Conservation (phyloP, 2,797 vertebrate species). For the Xenopus petersii region DNA sequence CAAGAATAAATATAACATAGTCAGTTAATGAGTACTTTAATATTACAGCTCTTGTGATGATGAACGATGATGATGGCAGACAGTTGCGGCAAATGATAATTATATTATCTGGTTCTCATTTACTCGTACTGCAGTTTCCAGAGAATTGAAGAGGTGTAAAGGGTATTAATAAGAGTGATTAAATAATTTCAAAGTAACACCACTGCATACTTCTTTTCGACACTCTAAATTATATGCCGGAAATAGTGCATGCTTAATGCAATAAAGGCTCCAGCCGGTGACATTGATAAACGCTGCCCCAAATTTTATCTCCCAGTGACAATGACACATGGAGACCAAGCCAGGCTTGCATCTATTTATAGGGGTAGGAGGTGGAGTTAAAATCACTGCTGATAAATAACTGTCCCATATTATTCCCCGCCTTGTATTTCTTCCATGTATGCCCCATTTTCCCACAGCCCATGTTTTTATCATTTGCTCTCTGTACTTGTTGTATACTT, state of each 20-base stretch:
- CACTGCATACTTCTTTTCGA: background rate
- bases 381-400: background rate
- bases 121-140: background rate
- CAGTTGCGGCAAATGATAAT: background rate
- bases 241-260: background rate
- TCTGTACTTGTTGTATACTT: too few relatives aligned
- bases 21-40: background rate
- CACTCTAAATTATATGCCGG: background rate
- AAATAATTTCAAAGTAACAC: background rate
- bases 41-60: background rate
- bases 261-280: background rate
- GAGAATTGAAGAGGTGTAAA: background rate
- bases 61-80: background rate
- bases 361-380: background rate
- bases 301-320: slow-evolving; percentile 30
- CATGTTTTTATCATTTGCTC: background rate
- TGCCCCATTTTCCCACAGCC: background rate
- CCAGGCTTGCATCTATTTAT: slow-evolving; percentile 18
- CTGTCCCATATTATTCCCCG: slow-evolving; percentile 20
- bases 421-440: background rate
- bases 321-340: slow-evolving; percentile 27
- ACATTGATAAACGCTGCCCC: slow-evolving; percentile 41
- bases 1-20: too few relatives aligned
- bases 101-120: background rate
- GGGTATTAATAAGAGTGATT: background rate